Conservation (phyloP, 1,140 invertebrate species). For the Thaumetopoea pityocampa region DNA sequence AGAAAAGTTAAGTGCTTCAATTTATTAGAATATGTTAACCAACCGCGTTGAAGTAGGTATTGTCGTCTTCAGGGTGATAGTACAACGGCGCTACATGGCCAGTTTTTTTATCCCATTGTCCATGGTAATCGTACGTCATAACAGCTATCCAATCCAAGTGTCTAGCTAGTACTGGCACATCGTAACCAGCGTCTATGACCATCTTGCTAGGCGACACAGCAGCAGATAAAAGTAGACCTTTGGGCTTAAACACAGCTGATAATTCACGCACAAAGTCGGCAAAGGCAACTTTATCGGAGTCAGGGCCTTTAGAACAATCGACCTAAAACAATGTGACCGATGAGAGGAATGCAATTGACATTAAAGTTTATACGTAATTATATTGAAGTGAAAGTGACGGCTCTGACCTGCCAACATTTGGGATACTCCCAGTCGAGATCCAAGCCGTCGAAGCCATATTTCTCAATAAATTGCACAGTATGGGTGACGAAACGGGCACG, state of each 20-base stretch:
- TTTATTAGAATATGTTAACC: too few relatives aligned
- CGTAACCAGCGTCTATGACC: slow-evolving; percentile 91
- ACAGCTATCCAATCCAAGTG: slow-evolving; percentile 92
- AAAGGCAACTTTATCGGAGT: slow-evolving; percentile 88
- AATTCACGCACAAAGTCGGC: slow-evolving; percentile 84
- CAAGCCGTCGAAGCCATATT: slow-evolving; percentile 91
- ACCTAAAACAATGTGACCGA: slow-evolving; percentile 67
- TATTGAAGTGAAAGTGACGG: background rate
- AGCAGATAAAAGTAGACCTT: slow-evolving; percentile 85
- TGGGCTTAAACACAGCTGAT: slow-evolving; percentile 83
- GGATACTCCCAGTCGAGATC: slow-evolving; percentile 96
- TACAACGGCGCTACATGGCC: slow-evolving; percentile 91
- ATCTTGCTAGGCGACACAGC: slow-evolving; percentile 93
- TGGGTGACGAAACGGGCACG: slow-evolving; percentile 85
- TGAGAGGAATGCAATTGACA: background rate
- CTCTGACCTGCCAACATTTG: slow-evolving; percentile 87
- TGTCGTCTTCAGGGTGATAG: slow-evolving; percentile 86
- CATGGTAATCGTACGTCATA: slow-evolving; percentile 94
- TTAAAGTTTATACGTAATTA: slow-evolving; percentile 1
- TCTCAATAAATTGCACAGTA: slow-evolving; percentile 85
- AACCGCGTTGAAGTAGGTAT: slow-evolving; percentile 82
- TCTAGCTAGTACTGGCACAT: slow-evolving; percentile 83
- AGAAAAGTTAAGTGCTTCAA: too few relatives aligned
- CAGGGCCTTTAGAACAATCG: slow-evolving; percentile 89
- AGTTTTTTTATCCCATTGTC: slow-evolving; percentile 93